Evolutionary conservation across 2,888 invertebrate species (phyloP).

Genomic region (Palloptera scutellata): DNA sequence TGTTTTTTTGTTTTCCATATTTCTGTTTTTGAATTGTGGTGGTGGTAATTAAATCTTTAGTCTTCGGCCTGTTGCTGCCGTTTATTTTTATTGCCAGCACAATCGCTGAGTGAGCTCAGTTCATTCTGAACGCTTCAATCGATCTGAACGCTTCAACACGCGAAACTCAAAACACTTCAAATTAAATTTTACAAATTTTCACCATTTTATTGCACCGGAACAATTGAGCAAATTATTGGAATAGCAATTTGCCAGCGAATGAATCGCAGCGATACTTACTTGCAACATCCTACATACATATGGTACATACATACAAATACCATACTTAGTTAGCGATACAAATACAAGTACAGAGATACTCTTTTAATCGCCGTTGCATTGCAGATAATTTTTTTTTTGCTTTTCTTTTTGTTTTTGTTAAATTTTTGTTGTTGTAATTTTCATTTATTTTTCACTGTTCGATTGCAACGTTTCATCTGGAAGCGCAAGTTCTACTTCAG

Average conservation of each 20-base stretch:
- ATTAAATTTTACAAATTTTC: not conserved
- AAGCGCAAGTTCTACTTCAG: not conserved
- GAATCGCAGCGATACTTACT: constrained; percentile 4
- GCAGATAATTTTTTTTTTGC: too few relatives aligned
- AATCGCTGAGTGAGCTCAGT: constrained; percentile 27
- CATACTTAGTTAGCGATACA: too few relatives aligned
- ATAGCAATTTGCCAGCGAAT: constrained; percentile 3
- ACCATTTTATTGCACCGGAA: not conserved
- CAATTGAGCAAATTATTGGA: not conserved
- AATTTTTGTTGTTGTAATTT: too few relatives aligned
- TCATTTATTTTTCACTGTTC: too few relatives aligned
- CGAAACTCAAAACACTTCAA: not conserved
- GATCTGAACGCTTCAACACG: constrained; percentile 22
- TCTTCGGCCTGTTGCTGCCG: not conserved
- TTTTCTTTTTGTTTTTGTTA: not conserved
- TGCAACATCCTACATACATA: too few relatives aligned
- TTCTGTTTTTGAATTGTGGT: not conserved
- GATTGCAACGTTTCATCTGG: too few relatives aligned
- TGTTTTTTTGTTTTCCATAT: not conserved
- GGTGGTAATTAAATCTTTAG: not conserved
- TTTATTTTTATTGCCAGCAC: constrained; percentile 15
- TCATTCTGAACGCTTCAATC: constrained; percentile 26
- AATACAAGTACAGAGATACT: too few relatives aligned
- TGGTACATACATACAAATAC: too few relatives aligned
- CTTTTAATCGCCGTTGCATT: too few relatives aligned